Evolutionary conservation across 2,113 vertebrate species (phyloP).

Genomic region (Capreolus pygargus): DNA sequence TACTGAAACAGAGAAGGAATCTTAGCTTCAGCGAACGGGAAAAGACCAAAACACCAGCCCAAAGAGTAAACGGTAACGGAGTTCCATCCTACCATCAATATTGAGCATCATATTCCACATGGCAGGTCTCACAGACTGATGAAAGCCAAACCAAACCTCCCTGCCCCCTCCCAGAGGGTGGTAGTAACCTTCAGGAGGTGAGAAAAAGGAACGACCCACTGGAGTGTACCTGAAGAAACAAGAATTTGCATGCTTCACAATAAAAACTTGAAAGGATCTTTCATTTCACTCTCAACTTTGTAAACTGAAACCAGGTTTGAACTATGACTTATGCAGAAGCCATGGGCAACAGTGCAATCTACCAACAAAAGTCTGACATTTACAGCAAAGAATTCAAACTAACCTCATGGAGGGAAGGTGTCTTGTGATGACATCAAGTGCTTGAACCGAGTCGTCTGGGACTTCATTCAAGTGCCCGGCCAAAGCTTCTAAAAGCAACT

Average conservation of each 20-base stretch:
- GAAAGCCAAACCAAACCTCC: constrained; percentile 99
- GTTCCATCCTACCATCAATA: constrained; percentile 89
- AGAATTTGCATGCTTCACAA: constrained; percentile 38
- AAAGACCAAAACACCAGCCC: background rate
- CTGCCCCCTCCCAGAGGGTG: constrained; percentile 97
- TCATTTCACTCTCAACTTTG: constrained; percentile 46
- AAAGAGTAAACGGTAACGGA: background rate
- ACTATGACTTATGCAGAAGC: background rate
- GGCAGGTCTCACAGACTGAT: constrained; percentile 97
- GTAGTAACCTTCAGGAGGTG: constrained; percentile 98
- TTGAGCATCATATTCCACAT: constrained; percentile 99
- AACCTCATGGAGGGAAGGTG: constrained; percentile 99
- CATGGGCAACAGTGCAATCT: background rate
- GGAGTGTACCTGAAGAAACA: constrained; percentile 91
- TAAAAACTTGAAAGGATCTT: constrained; percentile 43
- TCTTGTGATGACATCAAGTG: constrained; percentile 96
- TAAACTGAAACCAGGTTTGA: background rate
- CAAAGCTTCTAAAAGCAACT: constrained; percentile 96
- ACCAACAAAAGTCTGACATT: background rate
- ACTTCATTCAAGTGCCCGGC: constrained; percentile 97
- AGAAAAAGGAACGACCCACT: constrained; percentile 98
- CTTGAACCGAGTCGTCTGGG: constrained; percentile 97
- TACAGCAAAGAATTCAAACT: background rate
- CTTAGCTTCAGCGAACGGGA: constrained; percentile 13
- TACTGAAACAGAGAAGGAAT: constrained; percentile 81